Evolutionary conservation across 2,888 invertebrate species (phyloP), one percentile per base, ranked within the genome.

Genomic region (Leptogaster cylindrica): DNA sequence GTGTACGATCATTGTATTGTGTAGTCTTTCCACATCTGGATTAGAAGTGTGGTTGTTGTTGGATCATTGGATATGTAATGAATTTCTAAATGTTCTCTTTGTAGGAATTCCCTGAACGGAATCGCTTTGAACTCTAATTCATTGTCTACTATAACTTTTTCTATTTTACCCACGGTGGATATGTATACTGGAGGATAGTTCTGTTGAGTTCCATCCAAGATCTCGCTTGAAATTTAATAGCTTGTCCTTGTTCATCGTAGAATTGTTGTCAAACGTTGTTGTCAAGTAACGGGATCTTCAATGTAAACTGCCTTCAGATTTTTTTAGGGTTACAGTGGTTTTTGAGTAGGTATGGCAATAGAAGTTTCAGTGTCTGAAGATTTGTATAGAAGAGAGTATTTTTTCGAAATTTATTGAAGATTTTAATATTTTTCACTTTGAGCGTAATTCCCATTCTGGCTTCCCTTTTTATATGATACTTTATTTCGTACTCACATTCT

Each of bases 41-140:
- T 48, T 48, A 3, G 48, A 16, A 7, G 14, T 48, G n/a, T 27
- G 28, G 14, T 51, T 51, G 12, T n/a, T 14, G 28, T 28, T 51
- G 10, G 51, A 51, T n/a, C n/a, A n/a, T n/a, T n/a, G n/a, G 50
- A 27, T 1, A 14, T 27, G n/a, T 20, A 48, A 23, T 48, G 20
- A 5, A 48, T 20, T 48, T 23, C 25, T 23, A 48, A 20, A 48
- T 48, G n/a, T 48, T 14, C 20, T 8, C 10, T 18, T 48, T 28
- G 25, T 12, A 51, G 16, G 14, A 51, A 51, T 51, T 51, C 28
- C 12, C 27, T 25, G 14, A 51, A 3, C 3, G 12, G 3, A 5
- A 25, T 12, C 5, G 51, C n/a, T 51, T 51, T 51, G 14, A 51
- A 12, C 3, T 14, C 25, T 28, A 51, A 28, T 51, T 51, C 51